Conservation (phyloP, 2,888 invertebrate genomes). For the Eulithis prunata region DNA sequence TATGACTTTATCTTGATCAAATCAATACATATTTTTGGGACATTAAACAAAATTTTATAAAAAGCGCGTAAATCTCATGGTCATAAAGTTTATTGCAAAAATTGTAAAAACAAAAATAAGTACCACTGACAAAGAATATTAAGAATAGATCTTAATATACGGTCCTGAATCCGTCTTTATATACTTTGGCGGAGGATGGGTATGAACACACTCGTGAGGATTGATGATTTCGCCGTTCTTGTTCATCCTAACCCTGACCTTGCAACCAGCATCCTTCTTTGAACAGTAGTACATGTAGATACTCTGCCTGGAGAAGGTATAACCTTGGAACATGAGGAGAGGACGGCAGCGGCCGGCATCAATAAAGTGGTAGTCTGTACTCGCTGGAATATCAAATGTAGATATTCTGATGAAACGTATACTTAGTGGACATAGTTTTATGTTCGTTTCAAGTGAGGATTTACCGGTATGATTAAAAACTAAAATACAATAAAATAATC, state of each 20-base stretch:
- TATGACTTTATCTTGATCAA: too few species aligned
- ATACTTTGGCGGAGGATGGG: constrained; percentile 37
- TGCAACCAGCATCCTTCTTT: constrained; percentile 43
- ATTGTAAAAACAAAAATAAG: too few species aligned
- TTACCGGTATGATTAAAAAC: too few species aligned
- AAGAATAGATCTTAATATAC: constrained; percentile 26
- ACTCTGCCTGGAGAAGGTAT: constrained; percentile 47
- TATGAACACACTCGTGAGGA: constrained; percentile 29
- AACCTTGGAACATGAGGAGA: constrained; percentile 48
- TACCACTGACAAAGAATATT: neutral
- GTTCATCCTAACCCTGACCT: constrained; percentile 40
- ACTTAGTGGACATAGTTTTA: too few species aligned
- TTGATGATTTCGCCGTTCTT: constrained; percentile 28
- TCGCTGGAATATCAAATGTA: constrained; percentile 16
- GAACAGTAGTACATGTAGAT: constrained; percentile 42
- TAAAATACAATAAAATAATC: too few species aligned
- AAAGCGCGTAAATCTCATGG: too few species aligned
- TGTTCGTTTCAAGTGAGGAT: too few species aligned
- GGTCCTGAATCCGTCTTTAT: constrained; percentile 24
- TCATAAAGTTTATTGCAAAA: too few species aligned
- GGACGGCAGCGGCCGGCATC: constrained; percentile 32
- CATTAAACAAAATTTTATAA: too few species aligned
- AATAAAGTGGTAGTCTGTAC: constrained; percentile 27
- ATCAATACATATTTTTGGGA: too few species aligned
- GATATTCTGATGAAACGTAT: too few species aligned